Percentiles rank a stretch among this genome's conserved stretches.
Conservation (phyloP, 2,888 invertebrate species). For the Cataglyphis rosenhaueri region DNA sequence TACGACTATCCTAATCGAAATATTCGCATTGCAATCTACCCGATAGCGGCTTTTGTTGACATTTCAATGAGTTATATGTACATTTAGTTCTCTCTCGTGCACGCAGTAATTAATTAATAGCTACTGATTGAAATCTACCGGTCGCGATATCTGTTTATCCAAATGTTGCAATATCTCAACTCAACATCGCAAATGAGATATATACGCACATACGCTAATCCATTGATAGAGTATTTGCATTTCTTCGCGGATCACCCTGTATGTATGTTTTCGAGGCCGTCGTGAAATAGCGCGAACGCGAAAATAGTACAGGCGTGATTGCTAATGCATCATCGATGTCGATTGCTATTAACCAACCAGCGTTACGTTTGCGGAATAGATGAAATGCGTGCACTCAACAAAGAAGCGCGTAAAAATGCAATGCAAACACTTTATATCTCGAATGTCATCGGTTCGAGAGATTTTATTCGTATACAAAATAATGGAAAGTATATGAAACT, state of each 20-base stretch:
- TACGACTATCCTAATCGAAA: no score
- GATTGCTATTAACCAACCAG: constrained; percentile 29
- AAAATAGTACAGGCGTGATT: not conserved
- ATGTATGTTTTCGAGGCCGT: not conserved
- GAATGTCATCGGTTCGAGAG: constrained; percentile 6
- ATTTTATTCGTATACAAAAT: not conserved
- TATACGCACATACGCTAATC: not conserved
- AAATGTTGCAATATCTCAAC: not conserved
- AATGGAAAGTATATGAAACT: not conserved
- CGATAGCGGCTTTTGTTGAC: not conserved
- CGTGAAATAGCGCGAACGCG: constrained; percentile 14
- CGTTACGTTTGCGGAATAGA: constrained; percentile 22
- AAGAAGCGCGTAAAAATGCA: constrained; percentile 19
- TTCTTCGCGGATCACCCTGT: not conserved
- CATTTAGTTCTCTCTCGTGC: not conserved
- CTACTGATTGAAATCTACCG: constrained; percentile 3
- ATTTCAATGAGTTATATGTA: constrained; percentile 32
- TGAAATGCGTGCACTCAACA: constrained; percentile 10
- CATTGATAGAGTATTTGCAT: not conserved
- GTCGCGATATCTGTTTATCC: not conserved
- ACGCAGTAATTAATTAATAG: constrained; percentile 23
- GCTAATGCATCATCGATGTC: constrained; percentile 33
- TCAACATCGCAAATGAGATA: not conserved
- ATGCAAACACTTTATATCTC: constrained; percentile 19
- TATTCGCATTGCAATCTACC: no score